Base-by-base conservation (phyloP, 2,888 invertebrate genomes). In the Cheilosia impressa region DNA sequence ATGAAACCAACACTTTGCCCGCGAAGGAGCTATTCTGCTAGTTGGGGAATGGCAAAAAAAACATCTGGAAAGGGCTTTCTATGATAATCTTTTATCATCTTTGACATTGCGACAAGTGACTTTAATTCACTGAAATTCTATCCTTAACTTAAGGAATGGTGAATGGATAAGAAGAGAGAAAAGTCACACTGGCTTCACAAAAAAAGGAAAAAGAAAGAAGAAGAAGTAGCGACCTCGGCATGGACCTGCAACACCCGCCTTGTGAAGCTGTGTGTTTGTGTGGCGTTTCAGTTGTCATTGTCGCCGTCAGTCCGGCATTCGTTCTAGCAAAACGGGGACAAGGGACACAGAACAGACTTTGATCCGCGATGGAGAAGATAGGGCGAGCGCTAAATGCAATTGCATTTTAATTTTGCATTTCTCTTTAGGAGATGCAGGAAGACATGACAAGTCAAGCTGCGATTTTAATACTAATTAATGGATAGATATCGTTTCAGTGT, bases 81-180 rank as follows among this genome's bases (percentile, higher is more conserved):
- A 41, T 75, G 84, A 87, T 88, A 88, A 88, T 88, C 88, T 87
- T 88, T 88, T 88, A 88, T 88, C 88, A 88, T 88, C 81, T 87
- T 83, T 88, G 88, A 88, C 88, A 87, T 87, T 87, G 87, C 87
- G 88, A 88, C 88, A 88, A 88, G 88, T 88, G 88, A 88, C 88
- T 88, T 88, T 87, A 88, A 88, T 88, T 88, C 85, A 84, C 87
- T 82, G 87, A 81, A 81, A 81, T 77, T 85, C 76, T 68, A 76
- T 77, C 72, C 76, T 62, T 52, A 85, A 76, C 73, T 73, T 69
- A 66, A 81, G 84, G 76, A 85, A 66, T 52, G 53, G 76, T 52
- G 45, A 73, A 57, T 19, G 53, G 66, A 69, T 65, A 76, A 57
- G 63, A n/a, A 52, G 43, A 17, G 43, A 43, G 50, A 63, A 75